Base-by-base conservation (phyloP, 2,888 invertebrate species). In the Drosophila rubida region DNA sequence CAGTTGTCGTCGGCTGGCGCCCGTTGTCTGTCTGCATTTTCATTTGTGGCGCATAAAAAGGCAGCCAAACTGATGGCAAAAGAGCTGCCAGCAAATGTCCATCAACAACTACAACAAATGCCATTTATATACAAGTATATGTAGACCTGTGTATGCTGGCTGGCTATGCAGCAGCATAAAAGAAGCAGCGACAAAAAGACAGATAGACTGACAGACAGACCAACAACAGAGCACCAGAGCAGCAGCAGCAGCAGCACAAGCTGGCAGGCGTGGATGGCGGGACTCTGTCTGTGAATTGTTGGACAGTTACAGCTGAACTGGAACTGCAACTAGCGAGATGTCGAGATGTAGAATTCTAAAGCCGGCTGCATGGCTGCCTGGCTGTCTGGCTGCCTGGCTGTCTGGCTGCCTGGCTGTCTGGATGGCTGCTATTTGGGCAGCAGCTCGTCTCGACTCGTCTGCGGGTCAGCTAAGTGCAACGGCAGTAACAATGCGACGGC, bases 31-130 rank as follows among this genome's bases (percentile, higher is more conserved):
- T 82, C 88, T 88, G 87, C 82, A 88, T 79, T 84, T 84, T 85
- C 82, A 84, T 84, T 84, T 84, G 84, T 87, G 80, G 87, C 78
- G 78, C 84, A 79, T 75, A 86, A 75, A 80, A 75, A 87, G 71
- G 69, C 75, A 63, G 63, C 66, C 64, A 51, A 70, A 68, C 70
- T 71, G 42, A 75, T 77, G 75, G 74, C 68, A 80, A 68, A 73
- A 84, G 80, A 84, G 81, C 75, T 87, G 84, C 85, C 87, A 84
- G 82, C 85, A 87, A 86, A 86, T 86, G 85, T 85, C 86, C 85
- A 86, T 85, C 88, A 81, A 59, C 80, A 65, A 85, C 71, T 72
- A 75, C 80, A 80, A 64, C 78, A 61, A 75, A 71, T 67, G 67
- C 51, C 64, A 62, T 53, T 55, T 69, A 61, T 50, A 65, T 25